Evolutionary conservation across 2,113 vertebrate species (phyloP).

Genomic region (Pygathrix nemaeus): DNA sequence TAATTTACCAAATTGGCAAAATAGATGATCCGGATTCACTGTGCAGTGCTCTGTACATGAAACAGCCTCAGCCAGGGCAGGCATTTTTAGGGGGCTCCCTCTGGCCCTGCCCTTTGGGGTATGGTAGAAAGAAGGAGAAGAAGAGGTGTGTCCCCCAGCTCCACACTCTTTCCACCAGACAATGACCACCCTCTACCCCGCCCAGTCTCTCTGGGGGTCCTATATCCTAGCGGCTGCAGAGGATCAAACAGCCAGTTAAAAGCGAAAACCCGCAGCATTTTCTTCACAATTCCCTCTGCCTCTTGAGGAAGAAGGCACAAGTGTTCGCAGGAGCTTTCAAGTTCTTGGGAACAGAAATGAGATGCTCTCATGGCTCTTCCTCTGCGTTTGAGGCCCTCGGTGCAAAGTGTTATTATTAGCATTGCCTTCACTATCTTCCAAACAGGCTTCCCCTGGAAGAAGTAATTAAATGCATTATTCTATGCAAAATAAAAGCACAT

Average conservation of each 20-base stretch:
- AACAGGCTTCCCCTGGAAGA: slow-evolving; percentile 38
- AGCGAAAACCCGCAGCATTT: slow-evolving; percentile 32
- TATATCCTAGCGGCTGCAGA: neutral
- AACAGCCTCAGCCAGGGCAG: neutral
- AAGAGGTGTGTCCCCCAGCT: neutral
- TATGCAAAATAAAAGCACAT: slow-evolving; percentile 52
- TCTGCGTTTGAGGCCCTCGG: neutral
- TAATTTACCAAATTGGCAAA: neutral
- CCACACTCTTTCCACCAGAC: neutral
- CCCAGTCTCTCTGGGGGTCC: neutral
- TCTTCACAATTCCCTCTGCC: slow-evolving; percentile 27
- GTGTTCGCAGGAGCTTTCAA: slow-evolving; percentile 51
- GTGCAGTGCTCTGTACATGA: neutral
- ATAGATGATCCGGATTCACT: neutral
- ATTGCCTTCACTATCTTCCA: slow-evolving; percentile 22
- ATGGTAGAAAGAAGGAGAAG: neutral
- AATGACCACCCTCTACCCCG: neutral
- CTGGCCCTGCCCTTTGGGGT: neutral
- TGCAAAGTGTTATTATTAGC: slow-evolving; percentile 71
- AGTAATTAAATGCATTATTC: slow-evolving; percentile 70
- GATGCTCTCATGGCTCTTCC: neutral
- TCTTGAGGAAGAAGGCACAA: slow-evolving; percentile 46
- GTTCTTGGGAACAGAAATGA: slow-evolving; percentile 38
- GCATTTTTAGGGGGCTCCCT: neutral
- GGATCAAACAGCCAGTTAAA: slow-evolving; percentile 53